These are phyloP conservation scores for Passer montanus DNA, from an alignment of 2,113 vertebrate genomes.

Conservation along the genomic window DNA sequence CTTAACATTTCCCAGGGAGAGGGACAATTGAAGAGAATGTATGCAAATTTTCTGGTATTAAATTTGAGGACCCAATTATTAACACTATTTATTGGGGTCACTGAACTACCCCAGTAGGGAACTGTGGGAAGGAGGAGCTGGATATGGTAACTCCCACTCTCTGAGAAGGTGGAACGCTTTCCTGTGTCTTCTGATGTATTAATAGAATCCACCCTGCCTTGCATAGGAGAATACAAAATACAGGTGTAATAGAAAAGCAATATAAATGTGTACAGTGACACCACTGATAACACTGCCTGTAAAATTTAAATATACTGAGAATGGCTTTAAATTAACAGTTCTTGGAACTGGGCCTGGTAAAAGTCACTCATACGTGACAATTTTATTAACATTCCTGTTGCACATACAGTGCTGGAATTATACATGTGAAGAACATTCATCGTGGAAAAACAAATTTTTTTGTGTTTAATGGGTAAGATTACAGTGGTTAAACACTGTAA, in stretches of 20 bases:
- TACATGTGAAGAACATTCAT: neutral
- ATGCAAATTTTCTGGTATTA: neutral
- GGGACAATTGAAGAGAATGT: neutral
- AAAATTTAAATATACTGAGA: conserved; percentile 16
- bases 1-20: neutral
- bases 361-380: neutral
- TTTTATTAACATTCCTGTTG: neutral
- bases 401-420: neutral
- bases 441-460: neutral
- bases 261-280: neutral
- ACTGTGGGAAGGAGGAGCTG: neutral
- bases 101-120: neutral
- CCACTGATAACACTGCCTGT: neutral
- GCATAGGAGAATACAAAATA: neutral
- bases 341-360: neutral
- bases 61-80: neutral
- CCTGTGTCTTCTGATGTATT: neutral
- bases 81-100: neutral
- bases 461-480: neutral
- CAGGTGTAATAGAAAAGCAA: neutral
- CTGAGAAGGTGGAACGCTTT: neutral
- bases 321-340: conserved; percentile 19
- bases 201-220: neutral
- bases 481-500: neutral
- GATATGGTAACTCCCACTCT: neutral